Evolutionary conservation across 2,888 invertebrate genomes (phyloP), one percentile per base, ranked within the genome.

Genomic region (Stenodera caucasica): DNA sequence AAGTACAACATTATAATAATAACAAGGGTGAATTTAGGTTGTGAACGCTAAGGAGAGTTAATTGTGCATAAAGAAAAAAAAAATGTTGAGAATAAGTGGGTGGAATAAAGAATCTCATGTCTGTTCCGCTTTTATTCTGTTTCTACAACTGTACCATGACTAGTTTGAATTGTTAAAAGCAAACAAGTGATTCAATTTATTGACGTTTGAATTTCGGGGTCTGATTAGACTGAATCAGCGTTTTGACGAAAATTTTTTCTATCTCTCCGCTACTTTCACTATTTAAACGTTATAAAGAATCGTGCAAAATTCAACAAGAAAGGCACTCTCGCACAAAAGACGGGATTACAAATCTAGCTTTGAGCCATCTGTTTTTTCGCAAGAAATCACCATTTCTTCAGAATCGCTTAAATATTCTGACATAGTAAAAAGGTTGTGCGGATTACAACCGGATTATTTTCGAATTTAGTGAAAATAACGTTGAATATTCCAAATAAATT

Each of bases 211-310:
- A 62, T 63, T 45, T 67, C 54, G 55, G 50, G n/a, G n/a, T 57
- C 55, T 66, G 68, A 69, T 69, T 69, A 65, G 63, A 61, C 53
- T 60, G 63, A 60, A 65, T 67, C 67, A 65, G 68, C 66, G 55
- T 63, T 66, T 65, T 61, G 68, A 64, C 63, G 33, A 60, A 55
- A 56, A 58, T 64, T 61, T 15, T 40, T n/a, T 12, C 23, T 29
- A 29, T 14, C 4, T n/a, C n/a, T n/a, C n/a, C n/a, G 26, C 26
- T 26, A 26, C 26, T 26, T 26, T 6, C 7, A 6, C 3, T 26
- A 6, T 26, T 26, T 26, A 3, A 3, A 6, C 26, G 26, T 3
- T 26, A 26, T 5, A 26, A 26, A 26, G 3, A 26, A 26, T 26
- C 26, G 26, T 26, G n/a, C n/a, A n/a, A n/a, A n/a, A n/a, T n/a